A percentile compares a stretch with the other conserved stretches of the same genome.
Evolutionary conservation across 30 jellyfish, hydroid and myxozoan species (phyloP).

Genomic region (Cassiopea andromeda): DNA sequence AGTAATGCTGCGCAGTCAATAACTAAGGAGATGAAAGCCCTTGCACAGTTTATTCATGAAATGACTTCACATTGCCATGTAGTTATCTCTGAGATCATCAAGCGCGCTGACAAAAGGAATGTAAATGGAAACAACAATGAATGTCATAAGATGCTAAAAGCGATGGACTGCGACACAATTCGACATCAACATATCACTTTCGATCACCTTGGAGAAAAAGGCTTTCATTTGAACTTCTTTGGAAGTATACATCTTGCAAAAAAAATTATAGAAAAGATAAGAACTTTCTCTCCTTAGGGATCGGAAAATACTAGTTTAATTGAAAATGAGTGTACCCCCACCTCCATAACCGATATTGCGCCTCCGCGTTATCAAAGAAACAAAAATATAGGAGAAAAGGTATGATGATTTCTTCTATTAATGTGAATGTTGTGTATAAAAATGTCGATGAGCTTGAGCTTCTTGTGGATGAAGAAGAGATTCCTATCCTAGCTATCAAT

Average conservation of each 20-base stretch:
- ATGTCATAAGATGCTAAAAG: background rate
- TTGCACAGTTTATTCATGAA: background rate
- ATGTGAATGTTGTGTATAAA: background rate
- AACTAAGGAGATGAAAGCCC: background rate
- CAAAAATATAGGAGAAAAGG: background rate
- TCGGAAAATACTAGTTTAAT: slow-evolving; percentile 2
- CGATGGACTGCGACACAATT: background rate
- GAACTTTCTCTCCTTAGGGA: background rate
- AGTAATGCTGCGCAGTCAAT: slow-evolving; percentile 4
- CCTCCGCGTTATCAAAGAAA: background rate
- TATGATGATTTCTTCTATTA: background rate
- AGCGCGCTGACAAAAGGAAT: background rate
- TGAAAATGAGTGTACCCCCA: slow-evolving; percentile 3
- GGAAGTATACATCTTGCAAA: slow-evolving; percentile 3
- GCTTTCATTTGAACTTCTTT: background rate
- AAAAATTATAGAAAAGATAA: background rate
- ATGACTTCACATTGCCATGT: slow-evolving; percentile 1
- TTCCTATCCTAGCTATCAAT: background rate
- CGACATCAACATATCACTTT: slow-evolving; percentile 1
- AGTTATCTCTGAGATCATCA: background rate
- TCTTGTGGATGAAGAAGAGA: slow-evolving; percentile 4
- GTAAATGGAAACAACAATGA: background rate
- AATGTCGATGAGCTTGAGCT: background rate
- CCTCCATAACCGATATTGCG: background rate
- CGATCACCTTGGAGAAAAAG: background rate